These are phyloP conservation scores for Zaprionus vittiger DNA, from an alignment of 1,140 invertebrate species.

Conservation along the genomic window DNA sequence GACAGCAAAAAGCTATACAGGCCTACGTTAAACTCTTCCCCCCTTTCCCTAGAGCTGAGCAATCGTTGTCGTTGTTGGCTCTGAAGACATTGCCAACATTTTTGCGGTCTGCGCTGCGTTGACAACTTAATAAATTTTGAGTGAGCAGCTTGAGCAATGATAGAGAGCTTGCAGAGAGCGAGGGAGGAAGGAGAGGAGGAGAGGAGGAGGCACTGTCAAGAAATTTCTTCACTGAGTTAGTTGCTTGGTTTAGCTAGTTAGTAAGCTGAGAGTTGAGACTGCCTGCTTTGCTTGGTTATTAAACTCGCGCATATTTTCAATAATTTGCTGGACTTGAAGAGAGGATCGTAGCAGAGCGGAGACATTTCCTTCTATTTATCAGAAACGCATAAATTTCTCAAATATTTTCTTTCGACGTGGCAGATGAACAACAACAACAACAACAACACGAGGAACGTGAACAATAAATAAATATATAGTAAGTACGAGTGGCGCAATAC, in stretches of 20 bases:
- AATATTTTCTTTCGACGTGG: constrained; percentile 61
- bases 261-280: constrained; percentile 21
- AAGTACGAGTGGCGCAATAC: constrained; percentile 33
- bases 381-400: constrained; percentile 82
- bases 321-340: constrained; percentile 55
- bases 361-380: constrained; percentile 81
- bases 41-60: background rate
- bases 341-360: background rate
- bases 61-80: constrained; percentile 18
- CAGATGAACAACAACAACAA: constrained; percentile 36
- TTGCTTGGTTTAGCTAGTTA: constrained; percentile 35
- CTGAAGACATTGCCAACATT: constrained; percentile 69
- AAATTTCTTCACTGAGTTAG: constrained; percentile 54
- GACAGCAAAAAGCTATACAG: constrained; percentile 12
- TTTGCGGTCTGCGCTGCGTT: constrained; percentile 62
- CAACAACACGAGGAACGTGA: constrained; percentile 16
- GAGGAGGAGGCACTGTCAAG: constrained; percentile 3
- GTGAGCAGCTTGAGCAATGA: constrained; percentile 40
- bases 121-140: constrained; percentile 83
- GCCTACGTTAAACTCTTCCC: background rate
- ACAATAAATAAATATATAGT: constrained; percentile 41
- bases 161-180: constrained; percentile 6
- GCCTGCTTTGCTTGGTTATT: constrained; percentile 40
- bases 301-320: constrained; percentile 79
- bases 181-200: background rate